Conservation (phyloP, 2,113 vertebrate genomes). For the Pseudopipra pipra region DNA sequence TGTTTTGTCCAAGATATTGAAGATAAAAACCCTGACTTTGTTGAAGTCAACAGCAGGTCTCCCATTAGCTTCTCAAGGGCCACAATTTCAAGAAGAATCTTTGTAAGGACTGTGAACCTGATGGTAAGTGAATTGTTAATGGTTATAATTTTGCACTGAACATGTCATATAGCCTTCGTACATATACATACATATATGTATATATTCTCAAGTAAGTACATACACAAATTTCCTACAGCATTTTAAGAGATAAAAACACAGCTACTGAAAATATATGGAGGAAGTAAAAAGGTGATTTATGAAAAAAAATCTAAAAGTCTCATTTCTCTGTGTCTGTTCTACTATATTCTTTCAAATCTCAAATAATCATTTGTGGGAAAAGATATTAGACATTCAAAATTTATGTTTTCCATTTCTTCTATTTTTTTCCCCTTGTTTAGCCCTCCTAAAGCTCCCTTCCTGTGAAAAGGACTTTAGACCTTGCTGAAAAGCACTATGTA, state of each 20-base stretch:
- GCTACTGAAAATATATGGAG: background rate
- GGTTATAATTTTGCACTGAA: background rate
- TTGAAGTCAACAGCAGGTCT: background rate
- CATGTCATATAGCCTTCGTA: background rate
- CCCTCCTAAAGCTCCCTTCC: background rate
- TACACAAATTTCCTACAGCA: background rate
- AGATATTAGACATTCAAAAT: background rate
- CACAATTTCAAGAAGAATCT: background rate
- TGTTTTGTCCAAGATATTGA: background rate
- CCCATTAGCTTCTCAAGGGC: background rate
- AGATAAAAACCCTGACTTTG: background rate
- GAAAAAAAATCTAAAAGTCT: background rate
- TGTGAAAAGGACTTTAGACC: background rate
- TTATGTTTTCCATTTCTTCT: background rate
- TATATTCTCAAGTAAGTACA: background rate
- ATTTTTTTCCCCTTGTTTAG: background rate
- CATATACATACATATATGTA: background rate
- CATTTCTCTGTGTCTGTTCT: background rate
- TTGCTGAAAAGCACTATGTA: background rate
- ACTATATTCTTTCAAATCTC: background rate
- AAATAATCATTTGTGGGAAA: background rate
- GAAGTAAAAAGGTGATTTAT: background rate
- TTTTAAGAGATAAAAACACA: background rate
- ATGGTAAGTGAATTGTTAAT: background rate
- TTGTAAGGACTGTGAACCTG: background rate